These are phyloP conservation scores for Hozukius guyotensis DNA, from an alignment of 2,797 vertebrate genomes.

Conservation along the genomic window DNA sequence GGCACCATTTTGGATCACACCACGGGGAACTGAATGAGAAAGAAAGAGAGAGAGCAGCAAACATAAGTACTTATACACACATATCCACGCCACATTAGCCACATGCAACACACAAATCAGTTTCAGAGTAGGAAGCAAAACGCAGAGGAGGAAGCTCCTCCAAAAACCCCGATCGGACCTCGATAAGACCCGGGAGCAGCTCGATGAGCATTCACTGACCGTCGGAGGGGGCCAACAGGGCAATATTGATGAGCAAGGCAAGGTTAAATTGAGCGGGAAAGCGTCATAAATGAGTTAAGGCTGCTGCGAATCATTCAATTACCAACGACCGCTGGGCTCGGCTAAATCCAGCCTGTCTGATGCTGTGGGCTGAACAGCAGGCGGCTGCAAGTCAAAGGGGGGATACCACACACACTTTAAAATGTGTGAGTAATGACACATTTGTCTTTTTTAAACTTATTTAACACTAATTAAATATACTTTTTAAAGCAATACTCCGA, in stretches of 20 bases:
- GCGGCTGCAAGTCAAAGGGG: slow-evolving; percentile 2
- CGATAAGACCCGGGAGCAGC: slow-evolving; percentile 38
- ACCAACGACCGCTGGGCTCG: slow-evolving; percentile 73
- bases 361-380: slow-evolving; percentile 33
- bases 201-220: slow-evolving; percentile 56
- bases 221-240: slow-evolving; percentile 67
- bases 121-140: slow-evolving; percentile 77
- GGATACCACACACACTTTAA: neutral
- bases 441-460: neutral
- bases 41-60: slow-evolving; percentile 9
- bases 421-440: neutral
- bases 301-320: slow-evolving; percentile 79
- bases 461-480: neutral
- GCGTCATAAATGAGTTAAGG: slow-evolving; percentile 81
- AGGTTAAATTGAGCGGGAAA: slow-evolving; percentile 82
- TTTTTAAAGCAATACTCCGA: neutral
- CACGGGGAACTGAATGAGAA: slow-evolving; percentile 86
- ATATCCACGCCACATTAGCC: neutral
- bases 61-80: slow-evolving; percentile 8
- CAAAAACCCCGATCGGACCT: slow-evolving; percentile 25
- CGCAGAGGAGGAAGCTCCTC: slow-evolving; percentile 14
- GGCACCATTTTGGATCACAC: slow-evolving; percentile 95
- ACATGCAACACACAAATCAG: slow-evolving; percentile 53
- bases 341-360: slow-evolving; percentile 63
- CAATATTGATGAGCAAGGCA: slow-evolving; percentile 77